A percentile compares a stretch with the other conserved stretches of the same genome.
Conservation (phyloP, 2,888 invertebrate species). For the Lasioglossum vierecki region DNA sequence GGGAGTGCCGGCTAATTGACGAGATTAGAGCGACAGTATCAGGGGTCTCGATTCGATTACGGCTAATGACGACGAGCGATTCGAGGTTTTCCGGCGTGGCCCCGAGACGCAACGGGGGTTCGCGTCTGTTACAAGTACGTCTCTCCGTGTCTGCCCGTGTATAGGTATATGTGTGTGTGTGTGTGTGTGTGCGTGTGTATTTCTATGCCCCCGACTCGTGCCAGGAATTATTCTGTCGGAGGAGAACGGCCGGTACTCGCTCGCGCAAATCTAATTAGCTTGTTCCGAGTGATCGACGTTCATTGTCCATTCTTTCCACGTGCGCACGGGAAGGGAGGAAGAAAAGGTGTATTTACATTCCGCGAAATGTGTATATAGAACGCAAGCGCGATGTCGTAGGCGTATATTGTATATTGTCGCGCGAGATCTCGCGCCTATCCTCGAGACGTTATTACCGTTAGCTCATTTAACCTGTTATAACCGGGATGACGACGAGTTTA, state of each 20-base stretch:
- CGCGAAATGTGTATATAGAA: constrained; percentile 25
- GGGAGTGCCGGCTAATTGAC: constrained; percentile 27
- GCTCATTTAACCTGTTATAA: constrained; percentile 27
- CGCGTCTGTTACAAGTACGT: background rate
- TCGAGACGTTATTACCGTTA: constrained; percentile 8
- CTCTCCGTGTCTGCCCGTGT: background rate
- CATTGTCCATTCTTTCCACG: constrained; percentile 45
- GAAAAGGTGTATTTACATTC: constrained; percentile 39
- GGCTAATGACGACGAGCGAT: constrained; percentile 27
- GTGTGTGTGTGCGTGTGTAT: background rate
- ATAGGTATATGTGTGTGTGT: background rate
- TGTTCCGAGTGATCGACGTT: constrained; percentile 55
- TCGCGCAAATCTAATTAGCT: constrained; percentile 55
- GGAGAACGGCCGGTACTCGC: constrained; percentile 11
- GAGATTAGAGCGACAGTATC: constrained; percentile 25
- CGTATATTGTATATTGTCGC: background rate
- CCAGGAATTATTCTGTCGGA: constrained; percentile 40
- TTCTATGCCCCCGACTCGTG: constrained; percentile 15
- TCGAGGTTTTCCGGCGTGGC: constrained; percentile 20
- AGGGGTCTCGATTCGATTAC: constrained; percentile 31
- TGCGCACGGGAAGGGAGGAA: constrained; percentile 12
- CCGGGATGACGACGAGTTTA: background rate
- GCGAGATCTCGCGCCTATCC: constrained; percentile 15
- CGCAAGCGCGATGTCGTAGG: background rate
- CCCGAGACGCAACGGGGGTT: background rate